phyloP scores from a whole-genome alignment of 2,888 invertebrate species.

The Ophion slaviceki region DNA sequence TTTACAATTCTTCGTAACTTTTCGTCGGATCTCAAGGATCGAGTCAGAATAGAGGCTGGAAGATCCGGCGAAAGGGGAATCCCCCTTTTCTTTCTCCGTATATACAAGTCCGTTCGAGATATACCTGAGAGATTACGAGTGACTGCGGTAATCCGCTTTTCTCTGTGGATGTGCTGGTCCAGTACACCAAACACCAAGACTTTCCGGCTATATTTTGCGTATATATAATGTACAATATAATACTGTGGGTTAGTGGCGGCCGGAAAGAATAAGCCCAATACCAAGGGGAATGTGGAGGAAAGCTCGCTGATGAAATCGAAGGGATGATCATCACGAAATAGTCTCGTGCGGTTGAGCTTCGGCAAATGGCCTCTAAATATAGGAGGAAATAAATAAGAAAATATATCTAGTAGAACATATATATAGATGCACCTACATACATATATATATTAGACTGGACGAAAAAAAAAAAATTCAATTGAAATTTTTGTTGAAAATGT shows the following conservation, averaged over 20 bases:
- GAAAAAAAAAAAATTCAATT: too few species aligned
- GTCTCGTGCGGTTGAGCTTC: slow-evolving; percentile 32
- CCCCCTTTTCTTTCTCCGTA: neutral
- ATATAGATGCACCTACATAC: too few species aligned
- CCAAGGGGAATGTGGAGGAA: neutral
- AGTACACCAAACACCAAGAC: slow-evolving; percentile 42
- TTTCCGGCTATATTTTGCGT: slow-evolving; percentile 23
- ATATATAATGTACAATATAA: slow-evolving; percentile 40
- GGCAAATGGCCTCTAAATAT: slow-evolving; percentile 8
- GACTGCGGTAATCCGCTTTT: slow-evolving; percentile 59
- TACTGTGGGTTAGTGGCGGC: neutral
- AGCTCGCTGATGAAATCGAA: slow-evolving; percentile 47
- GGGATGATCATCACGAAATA: slow-evolving; percentile 36
- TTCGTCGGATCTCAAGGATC: slow-evolving; percentile 1
- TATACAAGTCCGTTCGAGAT: slow-evolving; percentile 18
- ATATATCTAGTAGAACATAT: too few species aligned
- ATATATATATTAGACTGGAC: too few species aligned
- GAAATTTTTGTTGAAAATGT: too few species aligned
- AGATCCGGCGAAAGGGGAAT: slow-evolving; percentile 7
- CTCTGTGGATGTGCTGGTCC: slow-evolving; percentile 22
- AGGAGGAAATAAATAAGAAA: too few species aligned
- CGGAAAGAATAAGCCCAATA: slow-evolving; percentile 16
- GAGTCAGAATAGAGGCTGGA: slow-evolving; percentile 5
- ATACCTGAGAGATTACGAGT: slow-evolving; percentile 59
- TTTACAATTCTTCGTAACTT: slow-evolving; percentile 12